Conservation (phyloP, 2,888 invertebrate genomes). For the Cephus nigrinus region DNA sequence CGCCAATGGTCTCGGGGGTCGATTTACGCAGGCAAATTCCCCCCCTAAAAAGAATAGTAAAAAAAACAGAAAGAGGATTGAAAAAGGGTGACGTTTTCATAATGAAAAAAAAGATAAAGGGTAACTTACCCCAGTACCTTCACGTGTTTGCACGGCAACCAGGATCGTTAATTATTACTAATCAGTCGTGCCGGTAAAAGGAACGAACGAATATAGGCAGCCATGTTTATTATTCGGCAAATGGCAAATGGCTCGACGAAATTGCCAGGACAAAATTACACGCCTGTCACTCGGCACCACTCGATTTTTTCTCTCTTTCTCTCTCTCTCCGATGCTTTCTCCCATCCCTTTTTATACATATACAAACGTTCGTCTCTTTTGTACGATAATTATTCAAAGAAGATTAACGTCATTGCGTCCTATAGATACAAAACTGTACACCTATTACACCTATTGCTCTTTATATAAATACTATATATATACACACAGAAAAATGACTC, state of each 20-base stretch:
- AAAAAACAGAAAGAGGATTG: background rate
- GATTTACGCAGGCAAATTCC: background rate
- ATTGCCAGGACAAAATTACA: background rate
- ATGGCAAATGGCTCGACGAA: background rate
- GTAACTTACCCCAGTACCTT: background rate
- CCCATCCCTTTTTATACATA: background rate
- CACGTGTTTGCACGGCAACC: background rate
- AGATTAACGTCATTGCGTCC: background rate
- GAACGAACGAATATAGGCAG: background rate
- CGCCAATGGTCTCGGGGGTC: background rate
- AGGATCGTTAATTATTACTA: background rate
- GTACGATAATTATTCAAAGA: background rate
- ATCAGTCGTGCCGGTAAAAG: background rate
- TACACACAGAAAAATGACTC: background rate
- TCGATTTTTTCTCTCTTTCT: background rate
- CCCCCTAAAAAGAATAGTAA: background rate
- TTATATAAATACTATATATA: background rate
- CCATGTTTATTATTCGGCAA: background rate
- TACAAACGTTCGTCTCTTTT: background rate
- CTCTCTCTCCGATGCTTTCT: background rate
- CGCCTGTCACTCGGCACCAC: background rate
- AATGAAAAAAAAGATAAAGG: background rate
- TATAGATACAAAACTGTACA: background rate
- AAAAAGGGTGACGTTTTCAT: background rate
- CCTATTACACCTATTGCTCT: background rate